Percentiles rank a stretch among this genome's conserved stretches.
Conservation (phyloP, 2,888 invertebrate species). For the Adela reaumurella region DNA sequence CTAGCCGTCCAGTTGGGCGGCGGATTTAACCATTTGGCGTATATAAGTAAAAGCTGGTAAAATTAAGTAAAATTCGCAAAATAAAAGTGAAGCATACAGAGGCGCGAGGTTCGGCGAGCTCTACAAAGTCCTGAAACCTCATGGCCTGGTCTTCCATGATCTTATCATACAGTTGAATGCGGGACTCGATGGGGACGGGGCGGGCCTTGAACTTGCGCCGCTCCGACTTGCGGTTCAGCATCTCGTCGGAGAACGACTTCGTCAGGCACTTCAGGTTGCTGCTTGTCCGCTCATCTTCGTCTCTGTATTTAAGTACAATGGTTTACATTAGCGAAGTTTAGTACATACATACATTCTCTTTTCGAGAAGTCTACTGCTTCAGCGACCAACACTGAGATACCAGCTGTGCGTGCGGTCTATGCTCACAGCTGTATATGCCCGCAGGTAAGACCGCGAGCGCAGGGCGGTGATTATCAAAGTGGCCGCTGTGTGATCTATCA, state of each 20-base stretch:
- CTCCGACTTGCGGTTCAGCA: slow-evolving; percentile 45
- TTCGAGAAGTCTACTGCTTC: no score
- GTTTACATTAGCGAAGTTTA: no score
- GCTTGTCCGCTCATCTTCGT: slow-evolving; percentile 60
- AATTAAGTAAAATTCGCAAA: background rate
- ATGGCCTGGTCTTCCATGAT: slow-evolving; percentile 68
- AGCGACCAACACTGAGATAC: no score
- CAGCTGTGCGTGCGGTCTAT: no score
- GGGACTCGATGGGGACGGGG: slow-evolving; percentile 67
- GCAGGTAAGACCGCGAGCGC: no score
- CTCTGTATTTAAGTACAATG: slow-evolving; percentile 36
- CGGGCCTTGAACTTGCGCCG: slow-evolving; percentile 56
- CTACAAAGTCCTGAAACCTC: slow-evolving; percentile 44
- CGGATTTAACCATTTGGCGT: no score
- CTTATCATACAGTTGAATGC: slow-evolving; percentile 68
- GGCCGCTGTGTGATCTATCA: no score
- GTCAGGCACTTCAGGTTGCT: slow-evolving; percentile 42
- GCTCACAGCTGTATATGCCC: no score
- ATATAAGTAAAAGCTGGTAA: no score
- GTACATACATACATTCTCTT: no score
- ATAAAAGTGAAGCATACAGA: slow-evolving; percentile 23
- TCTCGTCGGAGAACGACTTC: slow-evolving; percentile 45
- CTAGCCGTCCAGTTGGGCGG: no score
- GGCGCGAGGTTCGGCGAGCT: slow-evolving; percentile 9
- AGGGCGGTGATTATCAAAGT: no score